A percentile compares a stretch with the other conserved stretches of the same genome.
These are phyloP conservation scores for Xanthorhoe designata DNA, from an alignment of 2,888 invertebrate genomes.

Conservation along the genomic window DNA sequence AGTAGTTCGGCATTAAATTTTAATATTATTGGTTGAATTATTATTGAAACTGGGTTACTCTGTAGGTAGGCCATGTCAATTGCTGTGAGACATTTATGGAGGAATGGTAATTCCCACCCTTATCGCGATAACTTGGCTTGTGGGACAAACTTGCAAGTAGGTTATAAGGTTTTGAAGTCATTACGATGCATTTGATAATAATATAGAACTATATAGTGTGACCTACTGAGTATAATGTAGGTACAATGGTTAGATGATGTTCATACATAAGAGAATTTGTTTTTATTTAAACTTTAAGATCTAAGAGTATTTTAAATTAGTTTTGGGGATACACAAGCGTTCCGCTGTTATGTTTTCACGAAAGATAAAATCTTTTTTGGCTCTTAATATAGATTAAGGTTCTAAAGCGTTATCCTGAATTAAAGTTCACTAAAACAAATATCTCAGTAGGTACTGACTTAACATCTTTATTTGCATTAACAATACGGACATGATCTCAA, in stretches of 20 bases:
- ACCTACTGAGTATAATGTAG: not conserved
- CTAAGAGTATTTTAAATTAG: too few relatives aligned
- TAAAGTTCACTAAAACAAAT: conserved; percentile 36
- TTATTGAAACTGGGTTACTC: conserved; percentile 36
- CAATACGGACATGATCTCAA: conserved; percentile 74
- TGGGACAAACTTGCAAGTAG: conserved; percentile 9
- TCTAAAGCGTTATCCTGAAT: too few relatives aligned
- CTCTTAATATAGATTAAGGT: too few relatives aligned
- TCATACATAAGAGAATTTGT: too few relatives aligned
- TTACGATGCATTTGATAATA: not conserved
- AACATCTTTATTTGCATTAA: conserved; percentile 66
- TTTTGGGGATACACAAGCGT: too few relatives aligned
- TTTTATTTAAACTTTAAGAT: too few relatives aligned
- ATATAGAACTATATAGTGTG: not conserved
- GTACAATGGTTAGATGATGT: too few relatives aligned
- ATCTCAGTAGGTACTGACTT: conserved; percentile 60
- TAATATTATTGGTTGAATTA: conserved; percentile 36
- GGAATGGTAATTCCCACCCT: conserved; percentile 23
- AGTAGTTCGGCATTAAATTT: conserved; percentile 36
- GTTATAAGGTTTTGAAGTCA: not conserved
- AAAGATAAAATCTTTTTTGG: too few relatives aligned
- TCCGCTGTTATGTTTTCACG: too few relatives aligned
- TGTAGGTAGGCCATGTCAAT: conserved; percentile 10
- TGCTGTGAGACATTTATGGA: conserved; percentile 22
- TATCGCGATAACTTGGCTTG: conserved; percentile 19